Evolutionary conservation across 2,113 vertebrate species (phyloP), one percentile per base, ranked within the genome.

Genomic region (Hemiprocne comata): DNA sequence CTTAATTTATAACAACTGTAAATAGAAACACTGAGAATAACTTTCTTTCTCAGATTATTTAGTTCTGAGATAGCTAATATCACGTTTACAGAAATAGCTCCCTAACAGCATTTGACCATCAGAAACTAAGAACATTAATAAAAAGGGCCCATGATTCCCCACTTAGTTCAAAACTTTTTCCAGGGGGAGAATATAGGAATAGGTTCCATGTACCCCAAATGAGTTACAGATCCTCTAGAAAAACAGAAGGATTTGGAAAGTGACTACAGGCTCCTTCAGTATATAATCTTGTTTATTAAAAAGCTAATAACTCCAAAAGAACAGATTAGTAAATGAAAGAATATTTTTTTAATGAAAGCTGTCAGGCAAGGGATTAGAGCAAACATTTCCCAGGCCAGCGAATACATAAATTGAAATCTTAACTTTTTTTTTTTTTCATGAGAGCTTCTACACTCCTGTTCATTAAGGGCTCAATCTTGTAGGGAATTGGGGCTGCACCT

Each of bases 1-100:
- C 78, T 96, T 74, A 82, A 3, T 79, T 79, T 93, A 55, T 64
- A 96, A 88, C 66, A 95, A 80, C 94, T 96, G 65, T 50, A 53
- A 94, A 93, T 85, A 76, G 73, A 87, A 87, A 79, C n/a, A 71
- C 87, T 93, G 80, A 64, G 90, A 85, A 29, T 38, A 93, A 90
- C 46, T 24, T 88, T 34, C 46, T 80, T 61, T 54, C 10, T 29
- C 66, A 25, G 42, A 71, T 70, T 85, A 26, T 85, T 93, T 87
- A 67, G 51, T 93, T 95, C 74, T 93, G 88, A 67, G 70, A 33
- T 75, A 33, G 64, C 67, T 94, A 75, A 12, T 34, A 20, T 54
- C 61, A 13, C 17, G 83, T 26, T 75, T 92, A 24, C 48, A 77
- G 58, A 51, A 85, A 51, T 42, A 46, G 61, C 29, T 89, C 44